These are phyloP conservation scores for Hycleus phaleratus DNA, from an alignment of 1,140 invertebrate genomes.

Conservation along the genomic window DNA sequence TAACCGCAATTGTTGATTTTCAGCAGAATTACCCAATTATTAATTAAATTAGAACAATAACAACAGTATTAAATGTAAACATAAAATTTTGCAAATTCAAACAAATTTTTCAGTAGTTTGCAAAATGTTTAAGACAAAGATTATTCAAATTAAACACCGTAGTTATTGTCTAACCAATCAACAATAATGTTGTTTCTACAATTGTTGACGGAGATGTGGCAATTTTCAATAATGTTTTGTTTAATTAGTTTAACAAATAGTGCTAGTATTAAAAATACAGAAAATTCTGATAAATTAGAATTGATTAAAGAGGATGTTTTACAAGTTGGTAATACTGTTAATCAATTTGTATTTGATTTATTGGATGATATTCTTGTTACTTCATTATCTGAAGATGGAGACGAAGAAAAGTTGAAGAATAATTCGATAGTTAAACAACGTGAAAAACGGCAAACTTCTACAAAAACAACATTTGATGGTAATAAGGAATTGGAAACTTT, in stretches of 20 bases:
- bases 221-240: too few relatives aligned
- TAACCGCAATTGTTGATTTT: not conserved
- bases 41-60: not conserved
- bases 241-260: not conserved
- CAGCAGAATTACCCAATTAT: not conserved
- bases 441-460: not conserved
- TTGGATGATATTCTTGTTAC: constrained; percentile 5
- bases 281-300: not conserved
- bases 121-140: not conserved
- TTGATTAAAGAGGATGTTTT: constrained; percentile 10
- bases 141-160: too few relatives aligned
- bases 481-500: not conserved
- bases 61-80: not conserved
- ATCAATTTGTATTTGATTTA: constrained; percentile 18
- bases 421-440: not conserved
- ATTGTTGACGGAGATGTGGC: too few relatives aligned
- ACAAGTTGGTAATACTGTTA: constrained; percentile 10
- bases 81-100: not conserved
- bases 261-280: not conserved
- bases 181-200: too few relatives aligned
- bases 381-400: not conserved
- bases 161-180: too few relatives aligned
- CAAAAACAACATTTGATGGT: not conserved
- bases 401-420: constrained; percentile 1
- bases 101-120: not conserved